Conservation (phyloP, 2,113 vertebrate species). For the Pandion haliaetus region DNA sequence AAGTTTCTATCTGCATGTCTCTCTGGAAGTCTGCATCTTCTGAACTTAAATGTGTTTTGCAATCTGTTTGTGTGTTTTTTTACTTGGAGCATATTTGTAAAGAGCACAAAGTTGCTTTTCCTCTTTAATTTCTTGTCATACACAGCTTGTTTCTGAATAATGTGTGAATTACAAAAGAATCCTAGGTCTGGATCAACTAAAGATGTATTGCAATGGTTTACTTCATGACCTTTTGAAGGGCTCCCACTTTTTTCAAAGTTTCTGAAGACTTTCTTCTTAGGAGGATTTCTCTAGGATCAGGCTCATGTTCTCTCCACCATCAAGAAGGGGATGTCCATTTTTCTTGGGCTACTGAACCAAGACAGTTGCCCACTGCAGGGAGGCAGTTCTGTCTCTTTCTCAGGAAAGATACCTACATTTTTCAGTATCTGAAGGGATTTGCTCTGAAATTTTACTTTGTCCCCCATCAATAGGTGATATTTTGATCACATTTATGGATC, state of each 20-base stretch:
- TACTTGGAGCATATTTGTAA: not conserved
- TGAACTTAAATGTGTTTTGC: slow-evolving; percentile 57
- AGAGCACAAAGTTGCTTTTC: not conserved
- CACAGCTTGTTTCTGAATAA: slow-evolving; percentile 3
- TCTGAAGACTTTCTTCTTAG: not conserved
- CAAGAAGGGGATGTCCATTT: not conserved
- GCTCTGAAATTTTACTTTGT: not conserved
- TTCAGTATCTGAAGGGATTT: not conserved
- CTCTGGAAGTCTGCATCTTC: slow-evolving; percentile 12
- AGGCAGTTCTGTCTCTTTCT: not conserved
- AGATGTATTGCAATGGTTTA: not conserved
- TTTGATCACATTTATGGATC: not conserved
- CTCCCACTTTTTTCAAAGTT: not conserved
- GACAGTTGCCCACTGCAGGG: not conserved
- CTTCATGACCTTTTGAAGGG: not conserved
- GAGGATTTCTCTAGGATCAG: not conserved
- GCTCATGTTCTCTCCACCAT: not conserved
- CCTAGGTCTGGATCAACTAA: not conserved
- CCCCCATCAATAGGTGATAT: not conserved
- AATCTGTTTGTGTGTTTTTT: slow-evolving; percentile 46
- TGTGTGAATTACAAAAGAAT: not conserved
- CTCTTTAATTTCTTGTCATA: not conserved
- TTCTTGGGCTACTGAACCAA: not conserved
- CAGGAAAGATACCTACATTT: not conserved
- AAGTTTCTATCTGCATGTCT: not conserved